Base-by-base conservation (phyloP, 2,797 vertebrate genomes). In the Pseudochirops corinnae region DNA sequence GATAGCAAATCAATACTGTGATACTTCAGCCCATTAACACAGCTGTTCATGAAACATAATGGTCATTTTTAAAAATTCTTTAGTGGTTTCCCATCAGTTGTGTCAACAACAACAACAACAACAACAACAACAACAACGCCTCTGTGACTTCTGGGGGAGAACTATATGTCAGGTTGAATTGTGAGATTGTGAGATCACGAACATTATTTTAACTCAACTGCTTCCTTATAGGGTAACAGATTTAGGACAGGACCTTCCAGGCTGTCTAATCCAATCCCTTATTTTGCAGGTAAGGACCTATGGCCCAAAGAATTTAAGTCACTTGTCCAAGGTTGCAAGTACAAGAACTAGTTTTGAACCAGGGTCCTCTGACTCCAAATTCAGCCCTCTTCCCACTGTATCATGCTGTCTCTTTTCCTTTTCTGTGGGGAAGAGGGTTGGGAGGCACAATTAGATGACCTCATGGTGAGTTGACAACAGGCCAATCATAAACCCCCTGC, bases 351-450 rank as follows among this genome's bases (percentile, higher is more conserved):
- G n/a, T 21, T 74, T 21, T 39, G n/a, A 74, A 74, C 16, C 62
- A 74, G n/a, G 62, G 21, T 87, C 7, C 18, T 46, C 21, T 46
- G 7, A 87, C 74, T 18, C 39, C 39, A 87, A 94, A 62, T 33
- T 56, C 31, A 6, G 6, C 21, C 31, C 57, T 82, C 94, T 6
- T 18, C 62, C 53, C 33, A 93, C 94, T 29, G 16, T 29, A 4
- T 10, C 46, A 60, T 14, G 7, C 16, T 18, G 87, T 46, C 55
- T 55, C 91, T 93, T 74, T 26, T 87, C 39, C 21, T 87, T 87
- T 46, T 46, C 60, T 14, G 3, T 67, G 92, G 29, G 90, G 55
- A 67, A n/a, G 94, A 97, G n/a, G 46, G 31, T 53, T 92, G 92
- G 53, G 56, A 90, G 62, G 4, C 2, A 67, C 33, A 67, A 67